Conservation (phyloP, 1,140 invertebrate genomes). For the Colletes latitarsis region DNA sequence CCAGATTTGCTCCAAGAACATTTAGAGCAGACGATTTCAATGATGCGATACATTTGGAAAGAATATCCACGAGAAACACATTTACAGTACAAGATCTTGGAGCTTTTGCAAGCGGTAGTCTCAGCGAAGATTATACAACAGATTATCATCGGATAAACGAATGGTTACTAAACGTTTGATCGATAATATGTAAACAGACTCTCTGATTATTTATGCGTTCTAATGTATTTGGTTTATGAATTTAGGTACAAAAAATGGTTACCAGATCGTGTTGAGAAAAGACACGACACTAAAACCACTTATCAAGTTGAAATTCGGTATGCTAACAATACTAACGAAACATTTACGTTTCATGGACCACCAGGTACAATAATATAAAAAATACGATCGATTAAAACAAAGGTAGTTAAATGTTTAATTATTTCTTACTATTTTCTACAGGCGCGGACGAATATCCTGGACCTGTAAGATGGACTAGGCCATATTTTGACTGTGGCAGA, state of each 20-base stretch:
- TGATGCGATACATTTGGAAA: constrained; percentile 94
- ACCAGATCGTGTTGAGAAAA: constrained; percentile 89
- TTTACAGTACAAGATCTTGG: constrained; percentile 92
- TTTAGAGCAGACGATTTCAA: constrained; percentile 96
- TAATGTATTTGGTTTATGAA: constrained; percentile 16
- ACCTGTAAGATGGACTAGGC: constrained; percentile 95
- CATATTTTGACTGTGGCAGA: constrained; percentile 98
- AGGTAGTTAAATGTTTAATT: not conserved
- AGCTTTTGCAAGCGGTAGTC: constrained; percentile 87
- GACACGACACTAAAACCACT: constrained; percentile 97
- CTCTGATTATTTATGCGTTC: not conserved
- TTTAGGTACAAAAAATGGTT: constrained; percentile 90
- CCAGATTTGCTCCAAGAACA: constrained; percentile 96
- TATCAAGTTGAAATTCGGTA: constrained; percentile 95
- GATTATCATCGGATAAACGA: constrained; percentile 96
- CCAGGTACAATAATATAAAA: constrained; percentile 83
- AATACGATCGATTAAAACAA: constrained; percentile 11
- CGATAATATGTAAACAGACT: not conserved
- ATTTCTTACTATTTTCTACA: constrained; percentile 51
- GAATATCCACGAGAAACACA: constrained; percentile 95
- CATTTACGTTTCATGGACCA: constrained; percentile 96
- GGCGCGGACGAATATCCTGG: constrained; percentile 93
- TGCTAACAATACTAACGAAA: constrained; percentile 97
- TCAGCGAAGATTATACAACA: constrained; percentile 93
- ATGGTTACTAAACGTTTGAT: constrained; percentile 84